Conservation (phyloP, 2,113 vertebrate species). For the Cephalopterus ornatus region DNA sequence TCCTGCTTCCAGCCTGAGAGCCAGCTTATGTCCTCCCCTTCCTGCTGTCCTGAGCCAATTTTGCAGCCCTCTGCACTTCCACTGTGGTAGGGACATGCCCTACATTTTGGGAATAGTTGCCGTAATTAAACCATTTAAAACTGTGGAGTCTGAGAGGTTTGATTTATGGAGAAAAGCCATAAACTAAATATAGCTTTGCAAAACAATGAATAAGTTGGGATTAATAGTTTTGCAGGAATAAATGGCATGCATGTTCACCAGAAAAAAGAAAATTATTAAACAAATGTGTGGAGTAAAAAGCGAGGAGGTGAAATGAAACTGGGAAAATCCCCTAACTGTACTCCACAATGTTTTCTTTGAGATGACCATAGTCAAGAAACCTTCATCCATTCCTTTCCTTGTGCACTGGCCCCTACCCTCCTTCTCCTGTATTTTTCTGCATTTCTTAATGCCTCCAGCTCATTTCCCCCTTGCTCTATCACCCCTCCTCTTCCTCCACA, state of each 20-base stretch:
- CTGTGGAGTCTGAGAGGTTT: neutral
- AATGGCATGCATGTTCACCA: neutral
- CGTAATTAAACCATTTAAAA: neutral
- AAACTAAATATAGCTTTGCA: slow-evolving; percentile 37
- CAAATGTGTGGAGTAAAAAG: neutral
- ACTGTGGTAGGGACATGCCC: neutral
- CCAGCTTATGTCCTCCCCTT: neutral
- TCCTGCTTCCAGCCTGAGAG: neutral
- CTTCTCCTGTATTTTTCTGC: neutral
- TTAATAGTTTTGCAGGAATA: slow-evolving; percentile 2
- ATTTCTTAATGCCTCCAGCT: neutral
- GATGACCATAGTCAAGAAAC: rapidly evolving
- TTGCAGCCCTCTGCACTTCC: neutral
- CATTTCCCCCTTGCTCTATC: neutral
- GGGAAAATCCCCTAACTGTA: rapidly evolving
- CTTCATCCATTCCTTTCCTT: neutral
- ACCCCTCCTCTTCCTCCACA: rapidly evolving
- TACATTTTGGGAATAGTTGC: neutral
- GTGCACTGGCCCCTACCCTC: rapidly evolving
- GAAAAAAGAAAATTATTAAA: neutral
- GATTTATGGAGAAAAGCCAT: slow-evolving; percentile 24
- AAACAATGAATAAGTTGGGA: neutral
- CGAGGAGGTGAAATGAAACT: neutral
- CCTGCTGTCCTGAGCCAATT: neutral
- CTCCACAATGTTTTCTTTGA: neutral